Evolutionary conservation across 2,888 invertebrate genomes (phyloP).

Genomic region (Zhengitettix transpicula): DNA sequence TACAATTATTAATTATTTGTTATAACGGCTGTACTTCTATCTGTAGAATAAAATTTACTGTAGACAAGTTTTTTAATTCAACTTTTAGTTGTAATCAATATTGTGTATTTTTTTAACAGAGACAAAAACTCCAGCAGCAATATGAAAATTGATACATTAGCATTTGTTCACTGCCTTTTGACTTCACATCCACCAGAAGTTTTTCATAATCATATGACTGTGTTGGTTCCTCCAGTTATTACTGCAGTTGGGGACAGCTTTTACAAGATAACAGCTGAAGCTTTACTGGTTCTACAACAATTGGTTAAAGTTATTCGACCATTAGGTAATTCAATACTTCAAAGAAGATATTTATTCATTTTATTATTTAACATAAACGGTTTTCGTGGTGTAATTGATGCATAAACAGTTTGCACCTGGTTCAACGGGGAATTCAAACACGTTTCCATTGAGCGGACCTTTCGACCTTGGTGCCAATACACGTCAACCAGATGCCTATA

Average conservation of each 20-base stretch:
- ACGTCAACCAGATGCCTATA: no score
- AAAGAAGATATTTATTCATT: background rate
- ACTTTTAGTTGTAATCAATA: background rate
- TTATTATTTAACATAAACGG: conserved; percentile 1
- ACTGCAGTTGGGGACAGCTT: conserved; percentile 86
- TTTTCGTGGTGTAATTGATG: no score
- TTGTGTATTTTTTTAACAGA: conserved; percentile 23
- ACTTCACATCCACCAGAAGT: conserved; percentile 60
- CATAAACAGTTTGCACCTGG: no score
- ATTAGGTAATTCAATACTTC: conserved; percentile 32
- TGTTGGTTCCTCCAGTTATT: conserved; percentile 70
- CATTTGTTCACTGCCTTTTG: conserved; percentile 74
- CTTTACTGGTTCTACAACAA: conserved; percentile 80
- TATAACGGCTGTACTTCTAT: no score
- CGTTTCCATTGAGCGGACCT: no score
- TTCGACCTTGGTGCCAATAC: no score
- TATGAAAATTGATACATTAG: conserved; percentile 93
- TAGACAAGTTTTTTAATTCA: no score
- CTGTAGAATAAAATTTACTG: no score
- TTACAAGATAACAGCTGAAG: conserved; percentile 97
- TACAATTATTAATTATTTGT: no score
- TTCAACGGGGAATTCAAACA: no score
- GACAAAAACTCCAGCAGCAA: conserved; percentile 91
- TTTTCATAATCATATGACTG: conserved; percentile 64
- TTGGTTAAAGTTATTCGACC: conserved; percentile 88